Percentiles rank a stretch among this genome's conserved stretches.
phyloP scores from a whole-genome alignment of 2,888 invertebrate genomes.

The Meiosimyza decipiens region DNA sequence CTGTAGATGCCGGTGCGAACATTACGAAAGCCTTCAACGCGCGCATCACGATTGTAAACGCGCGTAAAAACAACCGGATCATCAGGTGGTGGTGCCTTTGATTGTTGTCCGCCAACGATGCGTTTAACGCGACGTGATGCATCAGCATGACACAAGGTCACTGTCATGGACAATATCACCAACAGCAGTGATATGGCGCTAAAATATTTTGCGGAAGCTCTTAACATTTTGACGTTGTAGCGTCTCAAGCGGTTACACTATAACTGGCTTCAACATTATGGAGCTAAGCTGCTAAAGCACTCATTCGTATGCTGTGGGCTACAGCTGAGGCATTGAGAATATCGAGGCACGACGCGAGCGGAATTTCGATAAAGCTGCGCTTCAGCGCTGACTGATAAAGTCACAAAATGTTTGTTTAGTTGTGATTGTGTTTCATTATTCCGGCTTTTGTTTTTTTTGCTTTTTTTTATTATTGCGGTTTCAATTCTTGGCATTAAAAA shows the following conservation, averaged over 20 bases:
- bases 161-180: background rate
- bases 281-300: background rate
- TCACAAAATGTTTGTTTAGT: background rate
- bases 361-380: conserved; percentile 28
- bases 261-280: background rate
- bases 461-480: background rate
- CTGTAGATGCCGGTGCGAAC: conserved; percentile 73
- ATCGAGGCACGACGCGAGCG: background rate
- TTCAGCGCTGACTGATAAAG: conserved; percentile 20
- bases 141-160: background rate
- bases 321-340: background rate
- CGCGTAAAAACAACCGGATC: conserved; percentile 78
- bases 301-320: background rate
- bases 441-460: conserved; percentile 1
- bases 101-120: conserved; percentile 77
- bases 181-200: background rate
- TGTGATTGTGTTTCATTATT: background rate
- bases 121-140: conserved; percentile 57
- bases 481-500: background rate
- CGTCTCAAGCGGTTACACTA: background rate
- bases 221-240: conserved; percentile 5
- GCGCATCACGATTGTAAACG: conserved; percentile 72
- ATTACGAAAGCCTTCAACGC: conserved; percentile 74
- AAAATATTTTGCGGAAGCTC: background rate
- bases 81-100: conserved; percentile 76